Conservation (phyloP, 2,113 vertebrate genomes). For the Oryzias celebensis region DNA sequence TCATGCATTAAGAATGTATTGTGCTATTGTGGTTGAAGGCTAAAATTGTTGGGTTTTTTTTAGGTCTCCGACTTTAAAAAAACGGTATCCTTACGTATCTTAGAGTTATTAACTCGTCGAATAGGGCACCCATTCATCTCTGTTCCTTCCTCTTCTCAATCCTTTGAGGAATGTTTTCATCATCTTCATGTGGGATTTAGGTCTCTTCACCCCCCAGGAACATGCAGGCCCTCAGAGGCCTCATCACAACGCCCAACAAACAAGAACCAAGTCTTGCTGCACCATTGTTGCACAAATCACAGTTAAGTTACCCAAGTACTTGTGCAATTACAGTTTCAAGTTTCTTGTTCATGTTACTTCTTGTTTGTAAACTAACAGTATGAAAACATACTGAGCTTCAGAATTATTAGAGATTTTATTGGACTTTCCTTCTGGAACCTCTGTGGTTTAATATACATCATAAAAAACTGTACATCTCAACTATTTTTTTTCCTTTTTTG, state of each 20-base stretch:
- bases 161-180: constrained; percentile 39
- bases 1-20: too few relatives aligned
- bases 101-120: constrained; percentile 1
- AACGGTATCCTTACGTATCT: too few relatives aligned
- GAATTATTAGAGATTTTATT: not conserved
- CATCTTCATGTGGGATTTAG: constrained; percentile 37
- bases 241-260: constrained; percentile 56
- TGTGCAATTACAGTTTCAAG: not conserved
- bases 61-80: not conserved
- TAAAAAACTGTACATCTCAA: constrained; percentile 16
- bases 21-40: too few relatives aligned
- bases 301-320: constrained; percentile 4
- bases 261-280: constrained; percentile 31
- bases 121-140: constrained; percentile 19
- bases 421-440: constrained; percentile 11
- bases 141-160: not conserved
- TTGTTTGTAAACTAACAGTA: too few relatives aligned
- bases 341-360: not conserved
- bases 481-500: constrained; percentile 23
- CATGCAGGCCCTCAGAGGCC: constrained; percentile 39
- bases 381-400: too few relatives aligned
- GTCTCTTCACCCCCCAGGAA: constrained; percentile 25
- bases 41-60: not conserved
- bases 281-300: not conserved
- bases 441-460: constrained; percentile 20